Base-by-base conservation (phyloP, 1,140 invertebrate species). In the Cepaea nemoralis region DNA sequence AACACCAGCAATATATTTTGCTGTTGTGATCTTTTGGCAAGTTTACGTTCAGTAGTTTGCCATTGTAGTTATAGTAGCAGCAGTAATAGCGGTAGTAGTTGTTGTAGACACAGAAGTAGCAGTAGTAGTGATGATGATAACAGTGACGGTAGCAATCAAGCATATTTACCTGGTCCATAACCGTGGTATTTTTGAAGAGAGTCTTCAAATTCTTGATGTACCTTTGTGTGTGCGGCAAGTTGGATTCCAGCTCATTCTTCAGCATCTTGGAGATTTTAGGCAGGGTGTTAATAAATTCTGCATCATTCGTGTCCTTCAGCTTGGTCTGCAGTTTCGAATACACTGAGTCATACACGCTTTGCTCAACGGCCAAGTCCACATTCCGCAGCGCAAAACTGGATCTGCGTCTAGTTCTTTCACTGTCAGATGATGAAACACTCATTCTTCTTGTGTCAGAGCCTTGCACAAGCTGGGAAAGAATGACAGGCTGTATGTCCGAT, bases 261-360 rank as follows among this genome's bases (percentile, higher is more conserved):
- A 74, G 5, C 19, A 48, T 24, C 27, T 6, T 74, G 12, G 71
- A 74, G 19, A 74, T 45, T 16, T 74, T 35, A n/a, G 71, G 37
- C 31, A 74, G 50, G 6, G 5, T 42, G 27, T 74, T 74, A 33
- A 74, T 42, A 74, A 74, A 74, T n/a, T 74, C 71, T 27, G 39
- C 24, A 74, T 74, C 71, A 48, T 27, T 74, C 31, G 14, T 45
- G 27, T 74, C 71, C n/a, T 74, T 27, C 42, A 48, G 27, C 10
- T 74, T 74, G 19, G 27, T 5, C 24, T 55, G 50, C 24, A 12
- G 12, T 24, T 55, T 14, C 6, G n/a, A 27, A 63, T n/a, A 2
- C 10, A 10, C 6, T 27, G 10, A 5, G 33, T 27, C 5, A 31
- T 27, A 27, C 27, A 31, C n/a, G n/a, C 50, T 55, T 55, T 14